A percentile compares a stretch with the other conserved stretches of the same genome.
These are phyloP conservation scores for Mormyrus iriodes DNA, from an alignment of 2,113 vertebrate genomes.

Conservation along the genomic window DNA sequence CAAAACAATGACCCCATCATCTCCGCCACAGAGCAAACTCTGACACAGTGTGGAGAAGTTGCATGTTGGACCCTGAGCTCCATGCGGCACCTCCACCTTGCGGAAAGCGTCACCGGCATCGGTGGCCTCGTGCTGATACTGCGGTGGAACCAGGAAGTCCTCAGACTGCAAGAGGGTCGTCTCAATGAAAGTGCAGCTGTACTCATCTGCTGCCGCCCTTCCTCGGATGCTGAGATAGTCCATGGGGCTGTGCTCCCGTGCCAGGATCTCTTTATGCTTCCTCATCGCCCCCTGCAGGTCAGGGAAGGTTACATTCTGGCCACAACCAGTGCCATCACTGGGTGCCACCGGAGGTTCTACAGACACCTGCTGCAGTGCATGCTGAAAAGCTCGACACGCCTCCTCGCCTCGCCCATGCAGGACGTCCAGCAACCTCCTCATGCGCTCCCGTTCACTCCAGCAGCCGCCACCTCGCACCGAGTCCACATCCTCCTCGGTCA, in stretches of 20 bases:
- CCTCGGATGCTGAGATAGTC: slow-evolving; percentile 28
- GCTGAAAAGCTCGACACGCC: slow-evolving; percentile 35
- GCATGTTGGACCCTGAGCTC: slow-evolving; percentile 25
- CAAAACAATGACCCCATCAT: slow-evolving; percentile 29
- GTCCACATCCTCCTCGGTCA: slow-evolving; percentile 43
- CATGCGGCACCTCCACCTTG: background rate
- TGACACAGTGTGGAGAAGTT: slow-evolving; percentile 31
- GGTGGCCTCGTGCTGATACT: slow-evolving; percentile 37
- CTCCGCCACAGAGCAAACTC: slow-evolving; percentile 19
- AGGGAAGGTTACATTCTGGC: background rate
- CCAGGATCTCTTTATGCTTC: slow-evolving; percentile 37
- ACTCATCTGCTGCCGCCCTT: background rate
- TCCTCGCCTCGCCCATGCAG: slow-evolving; percentile 43
- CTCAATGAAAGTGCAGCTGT: slow-evolving; percentile 28
- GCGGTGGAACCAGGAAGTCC: slow-evolving; percentile 19
- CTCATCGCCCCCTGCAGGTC: slow-evolving; percentile 16
- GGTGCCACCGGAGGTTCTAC: background rate
- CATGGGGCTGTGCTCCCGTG: slow-evolving; percentile 25
- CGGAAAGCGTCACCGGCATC: slow-evolving; percentile 38
- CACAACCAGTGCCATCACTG: background rate
- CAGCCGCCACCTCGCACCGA: slow-evolving; percentile 24
- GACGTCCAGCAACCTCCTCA: slow-evolving; percentile 42
- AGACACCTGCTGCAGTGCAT: slow-evolving; percentile 19
- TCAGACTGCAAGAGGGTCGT: slow-evolving; percentile 32
- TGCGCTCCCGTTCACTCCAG: slow-evolving; percentile 29